Evolutionary conservation across 2,888 invertebrate species (phyloP).

Genomic region (Palloptera scutellata): DNA sequence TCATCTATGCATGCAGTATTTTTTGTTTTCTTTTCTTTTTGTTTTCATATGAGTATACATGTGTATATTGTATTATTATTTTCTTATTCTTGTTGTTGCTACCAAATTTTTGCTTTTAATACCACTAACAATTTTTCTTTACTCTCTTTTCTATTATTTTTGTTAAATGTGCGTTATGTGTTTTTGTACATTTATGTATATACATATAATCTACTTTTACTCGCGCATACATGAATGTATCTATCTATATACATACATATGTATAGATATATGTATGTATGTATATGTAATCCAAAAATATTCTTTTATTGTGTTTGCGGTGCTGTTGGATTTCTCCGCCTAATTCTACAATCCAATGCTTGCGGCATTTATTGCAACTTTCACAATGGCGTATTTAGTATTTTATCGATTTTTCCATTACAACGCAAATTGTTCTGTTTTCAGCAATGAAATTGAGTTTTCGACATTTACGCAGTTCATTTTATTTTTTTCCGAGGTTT

Average conservation of each 20-base stretch:
- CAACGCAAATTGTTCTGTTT: neutral
- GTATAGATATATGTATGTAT: neutral
- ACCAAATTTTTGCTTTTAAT: neutral
- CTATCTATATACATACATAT: neutral
- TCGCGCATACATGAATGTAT: neutral
- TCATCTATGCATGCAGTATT: too few species aligned
- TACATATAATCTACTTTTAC: conserved; percentile 3
- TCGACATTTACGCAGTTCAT: too few species aligned
- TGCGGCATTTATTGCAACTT: neutral
- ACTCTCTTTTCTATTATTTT: conserved; percentile 1
- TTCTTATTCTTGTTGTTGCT: too few species aligned
- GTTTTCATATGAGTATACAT: too few species aligned
- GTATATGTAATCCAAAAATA: too few species aligned
- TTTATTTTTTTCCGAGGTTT: too few species aligned
- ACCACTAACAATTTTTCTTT: conserved; percentile 7
- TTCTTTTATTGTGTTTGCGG: too few species aligned
- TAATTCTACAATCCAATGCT: neutral
- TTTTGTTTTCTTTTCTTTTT: too few species aligned
- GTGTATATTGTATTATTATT: too few species aligned
- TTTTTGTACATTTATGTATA: neutral
- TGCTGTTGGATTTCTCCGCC: neutral
- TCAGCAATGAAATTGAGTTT: too few species aligned
- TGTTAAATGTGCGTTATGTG: neutral
- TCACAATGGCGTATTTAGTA: neutral
- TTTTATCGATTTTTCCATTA: conserved; percentile 1